Evolutionary conservation across 1,140 invertebrate species (phyloP), one percentile per base, ranked within the genome.

Genomic region (Caenorhabditis briggsae): DNA sequence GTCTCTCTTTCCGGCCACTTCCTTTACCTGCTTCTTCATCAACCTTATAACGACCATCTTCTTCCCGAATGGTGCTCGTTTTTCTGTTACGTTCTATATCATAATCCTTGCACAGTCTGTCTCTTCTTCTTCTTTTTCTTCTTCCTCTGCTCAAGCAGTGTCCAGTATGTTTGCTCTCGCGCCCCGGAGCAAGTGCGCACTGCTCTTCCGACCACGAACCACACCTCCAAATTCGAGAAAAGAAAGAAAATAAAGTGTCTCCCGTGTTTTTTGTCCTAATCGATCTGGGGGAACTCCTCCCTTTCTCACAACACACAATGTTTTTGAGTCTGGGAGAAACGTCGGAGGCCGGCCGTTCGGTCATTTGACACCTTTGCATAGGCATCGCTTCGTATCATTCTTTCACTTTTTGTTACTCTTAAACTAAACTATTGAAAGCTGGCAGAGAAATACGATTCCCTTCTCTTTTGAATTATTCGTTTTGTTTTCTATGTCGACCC

Each of bases 111-210:
- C 61, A 25, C 61, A 64, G 61, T 64, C 61, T 64, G 20, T 64
- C 23, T 25, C 46, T 41, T 78, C n/a, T n/a, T 58, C 50, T 16
- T 53, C 50, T 16, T 53, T 53, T 53, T 33, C 5, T 64, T 11
- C 20, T 25, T 41, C 33, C 33, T 65, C 61, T 43, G 18, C 65
- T 50, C 70, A 50, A 78, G 46, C 46, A 78, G 46, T 78, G 70
- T 78, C 70, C 70, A 46, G 70, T 78, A 78, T 78, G 70, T 78
- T 78, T 78, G 70, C n/a, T 78, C 65, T 65, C 64, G 64, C 70
- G 46, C 70, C 23, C 70, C 46, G 70, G 70, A 33, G 43, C 43
- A 50, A 78, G 70, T 53, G 70, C 46, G 23, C 46, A 78, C 70
- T 50, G n/a, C 41, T 46, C 14, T 70, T 33, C 64, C 41, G 50